Percentiles rank a stretch among this genome's conserved stretches.
phyloP scores from a whole-genome alignment of 2,797 vertebrate species.

The Chaunax sp. region DNA sequence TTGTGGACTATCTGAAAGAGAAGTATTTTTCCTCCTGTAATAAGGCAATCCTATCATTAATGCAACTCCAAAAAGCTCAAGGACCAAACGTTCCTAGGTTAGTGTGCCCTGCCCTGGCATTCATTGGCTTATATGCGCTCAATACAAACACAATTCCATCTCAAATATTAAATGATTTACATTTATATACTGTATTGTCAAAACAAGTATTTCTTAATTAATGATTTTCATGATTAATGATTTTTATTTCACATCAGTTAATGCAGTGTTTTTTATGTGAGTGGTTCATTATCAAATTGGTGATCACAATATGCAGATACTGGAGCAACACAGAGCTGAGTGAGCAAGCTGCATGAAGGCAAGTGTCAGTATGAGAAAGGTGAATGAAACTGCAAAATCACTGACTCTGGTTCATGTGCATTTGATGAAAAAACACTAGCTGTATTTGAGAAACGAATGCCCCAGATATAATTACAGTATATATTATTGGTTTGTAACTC shows the following conservation, averaged over 20 bases:
- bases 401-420: not conserved
- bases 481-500: not conserved
- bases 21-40: slow-evolving; percentile 1
- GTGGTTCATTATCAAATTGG: not conserved
- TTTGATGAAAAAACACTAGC: not conserved
- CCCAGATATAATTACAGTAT: not conserved
- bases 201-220: too few relatives aligned
- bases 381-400: slow-evolving; percentile 21
- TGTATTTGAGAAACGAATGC: too few relatives aligned
- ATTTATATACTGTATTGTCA: too few relatives aligned
- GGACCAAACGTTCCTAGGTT: slow-evolving; percentile 30
- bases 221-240: not conserved
- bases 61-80: slow-evolving; percentile 7
- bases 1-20: not conserved
- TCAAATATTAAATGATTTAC: slow-evolving; percentile 10
- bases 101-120: slow-evolving; percentile 41
- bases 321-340: not conserved
- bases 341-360: not conserved
- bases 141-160: slow-evolving; percentile 24
- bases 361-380: slow-evolving; percentile 24
- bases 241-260: not conserved
- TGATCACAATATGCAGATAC: slow-evolving; percentile 3
- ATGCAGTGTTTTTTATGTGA: too few relatives aligned
- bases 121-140: slow-evolving; percentile 4
- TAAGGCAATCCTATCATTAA: not conserved